Base-by-base conservation (phyloP, 1,140 invertebrate species). In the Apis dorsata region DNA sequence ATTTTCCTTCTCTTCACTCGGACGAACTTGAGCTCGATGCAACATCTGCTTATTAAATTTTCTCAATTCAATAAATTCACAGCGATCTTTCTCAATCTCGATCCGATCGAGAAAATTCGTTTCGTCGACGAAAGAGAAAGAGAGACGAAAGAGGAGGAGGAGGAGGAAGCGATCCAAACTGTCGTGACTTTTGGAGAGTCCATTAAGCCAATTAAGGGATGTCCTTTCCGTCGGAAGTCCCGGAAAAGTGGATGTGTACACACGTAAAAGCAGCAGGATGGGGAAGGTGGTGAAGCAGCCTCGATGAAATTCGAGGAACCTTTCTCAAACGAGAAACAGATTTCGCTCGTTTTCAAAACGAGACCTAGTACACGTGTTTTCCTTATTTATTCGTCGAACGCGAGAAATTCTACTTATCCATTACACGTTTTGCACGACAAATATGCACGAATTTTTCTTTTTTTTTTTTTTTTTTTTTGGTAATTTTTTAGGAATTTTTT, bases 221-320 rank as follows among this genome's bases (percentile, higher is more conserved):
- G 88, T 86, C 86, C 83, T 83, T 90, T 88, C 89, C 86, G 86
- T 86, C 90, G 90, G 88, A 90, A 90, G 90, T 91, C 79, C 57
- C 63, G 74, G 34, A 66, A 89, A 85, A 90, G 82, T 75, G 84
- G 86, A 90, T 79, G 81, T 82, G 81, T 82, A 79, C 79, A 84
- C n/a, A 85, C 77, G 73, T 19, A 55, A 71, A 79, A 59, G 80
- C 75, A 79, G 73, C 66, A 78, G 77, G 63, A 81, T 79, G 76
- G 87, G 75, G 44, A 74, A 74, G 57, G 21, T 75, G n/a, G 63
- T 44, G 71, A 83, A 69, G 84, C 65, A 78, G 55, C 15, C 28
- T 74, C 28, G 71, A 77, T 79, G 89, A 90, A 90, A 91, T 83
- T 85, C 60, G 90, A 91, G 74, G 78, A 44, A 44, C 83, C 59